Conservation (phyloP, 2,888 invertebrate species). For the Timema cristinae region DNA sequence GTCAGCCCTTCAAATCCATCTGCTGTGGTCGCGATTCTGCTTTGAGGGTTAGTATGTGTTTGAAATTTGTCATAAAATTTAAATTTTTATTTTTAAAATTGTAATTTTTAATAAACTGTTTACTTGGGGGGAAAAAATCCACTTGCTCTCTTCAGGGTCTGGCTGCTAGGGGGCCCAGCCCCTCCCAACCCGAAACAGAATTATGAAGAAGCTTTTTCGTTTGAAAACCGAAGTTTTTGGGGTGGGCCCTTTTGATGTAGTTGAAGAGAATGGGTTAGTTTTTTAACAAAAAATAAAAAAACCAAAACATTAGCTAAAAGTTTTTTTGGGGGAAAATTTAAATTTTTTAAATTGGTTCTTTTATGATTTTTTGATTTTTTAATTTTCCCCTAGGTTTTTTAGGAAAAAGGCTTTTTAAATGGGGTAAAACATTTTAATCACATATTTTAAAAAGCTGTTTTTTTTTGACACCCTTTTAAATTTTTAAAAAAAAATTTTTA, state of each 20-base stretch:
- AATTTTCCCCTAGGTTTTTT: too few relatives aligned
- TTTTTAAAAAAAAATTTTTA: too few relatives aligned
- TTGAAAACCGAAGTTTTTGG: slow-evolving; percentile 73
- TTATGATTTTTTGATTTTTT: too few relatives aligned
- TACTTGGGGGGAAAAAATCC: neutral
- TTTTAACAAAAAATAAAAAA: too few relatives aligned
- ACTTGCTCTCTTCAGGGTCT: slow-evolving; percentile 49
- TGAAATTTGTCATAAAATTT: neutral
- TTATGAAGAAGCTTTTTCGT: slow-evolving; percentile 54
- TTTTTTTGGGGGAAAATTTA: too few relatives aligned
- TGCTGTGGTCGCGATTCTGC: slow-evolving; percentile 75
- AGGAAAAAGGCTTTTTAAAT: too few relatives aligned
- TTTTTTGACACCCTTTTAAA: too few relatives aligned
- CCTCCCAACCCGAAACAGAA: slow-evolving; percentile 59
- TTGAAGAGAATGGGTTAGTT: slow-evolving; percentile 63
- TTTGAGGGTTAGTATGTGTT: slow-evolving; percentile 47
- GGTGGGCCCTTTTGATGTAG: slow-evolving; percentile 77
- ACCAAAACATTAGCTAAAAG: too few relatives aligned
- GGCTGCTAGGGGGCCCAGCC: slow-evolving; percentile 56
- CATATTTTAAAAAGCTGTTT: too few relatives aligned
- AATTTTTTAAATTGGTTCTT: too few relatives aligned
- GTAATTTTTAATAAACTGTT: neutral
- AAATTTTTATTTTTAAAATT: neutral
- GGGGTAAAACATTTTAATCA: too few relatives aligned
- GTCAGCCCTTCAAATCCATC: slow-evolving; percentile 69